These are phyloP conservation scores for Drymonia ruficornis DNA, from an alignment of 2,888 invertebrate genomes.

Conservation along the genomic window DNA sequence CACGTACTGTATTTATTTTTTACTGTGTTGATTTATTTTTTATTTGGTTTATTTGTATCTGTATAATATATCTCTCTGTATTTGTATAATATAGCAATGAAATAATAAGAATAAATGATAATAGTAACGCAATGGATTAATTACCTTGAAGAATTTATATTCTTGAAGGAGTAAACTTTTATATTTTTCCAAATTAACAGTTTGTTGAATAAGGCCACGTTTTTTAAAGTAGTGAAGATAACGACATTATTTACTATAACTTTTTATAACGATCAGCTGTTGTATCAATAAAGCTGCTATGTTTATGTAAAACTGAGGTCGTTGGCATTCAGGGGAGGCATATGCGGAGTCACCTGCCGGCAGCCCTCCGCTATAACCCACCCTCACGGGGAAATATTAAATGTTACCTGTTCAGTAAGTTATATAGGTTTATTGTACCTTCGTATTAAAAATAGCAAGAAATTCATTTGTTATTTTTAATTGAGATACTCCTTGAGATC, in stretches of 20 bases:
- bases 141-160: too few relatives aligned
- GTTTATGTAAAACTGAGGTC: conserved; percentile 64
- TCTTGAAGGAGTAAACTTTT: too few relatives aligned
- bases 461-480: too few relatives aligned
- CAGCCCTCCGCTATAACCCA: conserved; percentile 55
- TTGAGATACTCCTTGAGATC: conserved; percentile 15
- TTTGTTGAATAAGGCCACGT: too few relatives aligned
- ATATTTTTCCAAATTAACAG: too few relatives aligned
- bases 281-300: conserved; percentile 39
- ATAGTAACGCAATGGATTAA: too few relatives aligned
- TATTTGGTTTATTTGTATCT: too few relatives aligned
- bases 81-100: too few relatives aligned
- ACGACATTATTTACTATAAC: neutral
- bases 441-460: conserved; percentile 7
- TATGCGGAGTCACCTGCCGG: conserved; percentile 76
- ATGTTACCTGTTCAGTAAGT: conserved; percentile 75
- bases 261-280: conserved; percentile 53
- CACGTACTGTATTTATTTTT: too few relatives aligned
- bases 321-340: conserved; percentile 79
- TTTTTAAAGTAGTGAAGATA: conserved; percentile 1
- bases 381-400: conserved; percentile 74
- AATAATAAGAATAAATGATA: too few relatives aligned
- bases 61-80: too few relatives aligned
- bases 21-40: too few relatives aligned
- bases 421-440: conserved; percentile 52